Evolutionary conservation across 2,888 invertebrate genomes (phyloP).

Genomic region (Alsophila aescularia): DNA sequence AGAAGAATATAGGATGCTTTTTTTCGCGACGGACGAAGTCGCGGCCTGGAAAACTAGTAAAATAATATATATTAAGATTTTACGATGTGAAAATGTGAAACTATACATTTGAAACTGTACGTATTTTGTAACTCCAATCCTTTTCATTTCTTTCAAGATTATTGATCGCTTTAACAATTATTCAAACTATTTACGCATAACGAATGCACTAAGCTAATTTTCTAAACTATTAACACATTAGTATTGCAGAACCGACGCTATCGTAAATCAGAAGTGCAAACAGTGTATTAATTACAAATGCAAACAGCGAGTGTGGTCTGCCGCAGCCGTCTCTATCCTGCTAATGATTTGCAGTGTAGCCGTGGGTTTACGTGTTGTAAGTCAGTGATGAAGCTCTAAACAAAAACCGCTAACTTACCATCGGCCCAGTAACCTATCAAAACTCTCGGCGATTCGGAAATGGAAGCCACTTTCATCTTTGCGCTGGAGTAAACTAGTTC

Average conservation of each 20-base stretch:
- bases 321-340: constrained; percentile 81
- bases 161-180: constrained; percentile 1
- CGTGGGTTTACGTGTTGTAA: constrained; percentile 33
- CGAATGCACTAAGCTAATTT: constrained; percentile 53
- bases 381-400: constrained; percentile 3
- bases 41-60: no score
- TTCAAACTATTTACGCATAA: constrained; percentile 3
- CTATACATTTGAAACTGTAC: no score
- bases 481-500: no score
- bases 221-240: constrained; percentile 82
- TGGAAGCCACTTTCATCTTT: no score
- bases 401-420: neutral
- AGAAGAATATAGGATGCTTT: no score
- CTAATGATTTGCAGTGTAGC: constrained; percentile 82
- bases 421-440: no score
- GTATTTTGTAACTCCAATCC: neutral
- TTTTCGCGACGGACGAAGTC: no score
- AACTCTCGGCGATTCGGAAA: no score
- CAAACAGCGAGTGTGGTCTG: constrained; percentile 81
- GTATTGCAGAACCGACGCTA: constrained; percentile 71
- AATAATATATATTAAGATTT: no score
- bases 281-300: constrained; percentile 84
- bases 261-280: constrained; percentile 83
- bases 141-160: neutral
- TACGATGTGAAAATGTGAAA: neutral